Conservation (phyloP, 2,113 vertebrate genomes). For the Corythaeola cristata region DNA sequence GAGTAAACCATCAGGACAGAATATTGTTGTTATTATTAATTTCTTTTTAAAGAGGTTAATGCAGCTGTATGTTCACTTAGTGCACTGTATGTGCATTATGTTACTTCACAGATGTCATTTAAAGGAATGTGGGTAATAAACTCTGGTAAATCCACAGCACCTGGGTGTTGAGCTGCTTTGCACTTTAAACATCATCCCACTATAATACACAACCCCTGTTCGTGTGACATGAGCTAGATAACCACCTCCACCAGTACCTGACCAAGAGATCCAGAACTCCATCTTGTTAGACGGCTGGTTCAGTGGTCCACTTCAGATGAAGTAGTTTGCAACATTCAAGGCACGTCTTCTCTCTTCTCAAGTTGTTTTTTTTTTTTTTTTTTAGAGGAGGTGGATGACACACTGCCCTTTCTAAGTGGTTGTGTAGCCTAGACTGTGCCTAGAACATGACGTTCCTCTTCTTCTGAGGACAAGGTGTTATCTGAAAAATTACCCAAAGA, state of each 20-base stretch:
- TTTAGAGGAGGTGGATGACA: not conserved
- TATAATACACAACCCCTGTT: not conserved
- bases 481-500: not conserved
- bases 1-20: not conserved
- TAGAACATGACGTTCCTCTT: not conserved
- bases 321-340: not conserved
- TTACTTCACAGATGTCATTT: not conserved
- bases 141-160: not conserved
- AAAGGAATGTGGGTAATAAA: not conserved
- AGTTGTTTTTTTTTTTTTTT: not conserved
- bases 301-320: not conserved
- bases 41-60: not conserved
- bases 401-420: not conserved
- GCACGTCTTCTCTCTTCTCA: not conserved
- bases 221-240: not conserved
- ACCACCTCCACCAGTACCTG: not conserved
- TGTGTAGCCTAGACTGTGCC: not conserved
- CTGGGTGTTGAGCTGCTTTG: not conserved
- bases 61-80: not conserved
- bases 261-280: not conserved
- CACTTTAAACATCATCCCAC: not conserved
- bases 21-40: not conserved
- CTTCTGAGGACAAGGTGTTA: not conserved
- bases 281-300: not conserved
- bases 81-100: too few species aligned